These are phyloP conservation scores for Hyperopisus bebe DNA, from an alignment of 2,113 vertebrate species.

Conservation along the genomic window DNA sequence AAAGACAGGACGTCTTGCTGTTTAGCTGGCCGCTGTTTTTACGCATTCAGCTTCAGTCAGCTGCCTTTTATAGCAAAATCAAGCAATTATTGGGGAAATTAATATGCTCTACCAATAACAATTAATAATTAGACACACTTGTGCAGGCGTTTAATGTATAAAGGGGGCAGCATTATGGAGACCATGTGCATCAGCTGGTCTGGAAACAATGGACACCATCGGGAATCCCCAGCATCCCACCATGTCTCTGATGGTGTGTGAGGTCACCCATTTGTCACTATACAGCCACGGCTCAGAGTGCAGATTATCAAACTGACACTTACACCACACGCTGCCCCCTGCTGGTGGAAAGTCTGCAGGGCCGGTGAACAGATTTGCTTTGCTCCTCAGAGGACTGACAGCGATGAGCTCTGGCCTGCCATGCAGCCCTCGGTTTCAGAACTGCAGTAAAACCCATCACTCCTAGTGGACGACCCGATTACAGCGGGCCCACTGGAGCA, in stretches of 20 bases:
- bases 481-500: background rate
- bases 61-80: background rate
- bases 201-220: background rate
- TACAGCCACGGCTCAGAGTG: background rate
- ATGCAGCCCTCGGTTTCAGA: background rate
- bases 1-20: background rate
- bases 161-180: background rate
- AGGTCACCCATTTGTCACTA: background rate
- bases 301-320: background rate
- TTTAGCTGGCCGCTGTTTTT: background rate
- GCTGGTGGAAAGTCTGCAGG: background rate
- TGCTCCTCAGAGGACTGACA: background rate
- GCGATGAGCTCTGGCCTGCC: slow-evolving; percentile 6
- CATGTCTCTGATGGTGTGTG: background rate
- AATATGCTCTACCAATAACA: background rate
- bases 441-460: background rate
- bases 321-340: background rate
- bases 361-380: background rate
- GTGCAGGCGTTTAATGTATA: background rate
- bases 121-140: background rate
- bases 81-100: background rate
- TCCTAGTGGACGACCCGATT: background rate
- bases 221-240: background rate
- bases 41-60: background rate
- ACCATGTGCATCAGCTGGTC: background rate